Base-by-base conservation (phyloP, 1,140 invertebrate genomes). In the Phenacoccus solenopsis region DNA sequence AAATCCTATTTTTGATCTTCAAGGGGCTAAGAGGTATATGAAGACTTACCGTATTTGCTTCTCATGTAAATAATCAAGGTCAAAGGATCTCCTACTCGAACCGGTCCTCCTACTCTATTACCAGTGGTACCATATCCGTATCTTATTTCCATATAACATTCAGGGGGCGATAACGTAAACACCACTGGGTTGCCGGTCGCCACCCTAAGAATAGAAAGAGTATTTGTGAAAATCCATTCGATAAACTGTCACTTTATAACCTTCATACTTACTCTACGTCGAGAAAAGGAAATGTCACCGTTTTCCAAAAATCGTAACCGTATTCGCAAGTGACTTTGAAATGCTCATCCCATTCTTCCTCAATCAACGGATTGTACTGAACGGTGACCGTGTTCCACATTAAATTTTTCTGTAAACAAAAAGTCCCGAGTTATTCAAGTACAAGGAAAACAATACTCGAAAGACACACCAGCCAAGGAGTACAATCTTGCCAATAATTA, bases 321-420 rank as follows among this genome's bases (percentile, higher is more conserved):
- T 96, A 96, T 79, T 96, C 93, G 79, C 93, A 96, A 5, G 93
- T 95, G n/a, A 96, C 92, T 80, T 93, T 93, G 77, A 95, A 96
- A 76, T 96, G 93, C 75, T 96, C 93, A 78, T 96, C 93, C 80
- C 90, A 91, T 77, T 96, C 93, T 78, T 95, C 93, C 77, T 96
- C 93, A 71, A 96, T 96, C 67, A 95, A 78, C 0, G 92, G 86
- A 80, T 95, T 96, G 79, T 96, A 96, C 76, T 96, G 93, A 24
- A 95, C 91, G 1, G 91, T 95, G 38, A 95, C 88, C 0, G 93
- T 96, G 78, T 96, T 96, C 92, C 93, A 95, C 93, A 95, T 95
- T 72, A 94, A 87, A 79, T 95, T 94, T 86, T 94, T 90, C 87
- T 90, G 79, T 56, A 81, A 78, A 13, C 59, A 64, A 64, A 64